phyloP scores from a whole-genome alignment of 2,113 vertebrate genomes.

The Ia io region DNA sequence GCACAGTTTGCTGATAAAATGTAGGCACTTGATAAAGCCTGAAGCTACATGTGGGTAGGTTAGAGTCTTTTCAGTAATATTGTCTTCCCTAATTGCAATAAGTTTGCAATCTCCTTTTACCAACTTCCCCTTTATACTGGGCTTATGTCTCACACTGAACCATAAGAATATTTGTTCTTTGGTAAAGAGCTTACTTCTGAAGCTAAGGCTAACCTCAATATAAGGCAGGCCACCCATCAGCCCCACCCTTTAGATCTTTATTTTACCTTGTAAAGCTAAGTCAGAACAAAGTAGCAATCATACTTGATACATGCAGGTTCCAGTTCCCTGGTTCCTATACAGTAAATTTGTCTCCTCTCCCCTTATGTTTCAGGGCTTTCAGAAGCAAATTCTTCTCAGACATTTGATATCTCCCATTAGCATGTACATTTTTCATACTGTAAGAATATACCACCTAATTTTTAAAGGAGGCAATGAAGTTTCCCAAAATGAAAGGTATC shows the following conservation, averaged over 20 bases:
- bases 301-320: not conserved
- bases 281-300: not conserved
- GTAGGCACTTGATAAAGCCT: not conserved
- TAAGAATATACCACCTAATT: not conserved
- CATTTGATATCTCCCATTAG: not conserved
- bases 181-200: not conserved
- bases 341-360: not conserved
- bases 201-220: not conserved
- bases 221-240: not conserved
- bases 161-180: not conserved
- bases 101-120: not conserved
- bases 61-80: not conserved
- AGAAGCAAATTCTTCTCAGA: not conserved
- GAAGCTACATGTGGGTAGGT: not conserved
- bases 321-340: not conserved
- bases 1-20: not conserved
- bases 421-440: not conserved
- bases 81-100: not conserved
- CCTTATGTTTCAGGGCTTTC: not conserved
- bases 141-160: not conserved
- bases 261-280: not conserved
- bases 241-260: not conserved
- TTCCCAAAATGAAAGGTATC: not conserved
- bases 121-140: not conserved
- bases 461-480: not conserved